A percentile compares a stretch with the other conserved stretches of the same genome.
Conservation (phyloP, 2,113 vertebrate genomes). For the human region DNA sequence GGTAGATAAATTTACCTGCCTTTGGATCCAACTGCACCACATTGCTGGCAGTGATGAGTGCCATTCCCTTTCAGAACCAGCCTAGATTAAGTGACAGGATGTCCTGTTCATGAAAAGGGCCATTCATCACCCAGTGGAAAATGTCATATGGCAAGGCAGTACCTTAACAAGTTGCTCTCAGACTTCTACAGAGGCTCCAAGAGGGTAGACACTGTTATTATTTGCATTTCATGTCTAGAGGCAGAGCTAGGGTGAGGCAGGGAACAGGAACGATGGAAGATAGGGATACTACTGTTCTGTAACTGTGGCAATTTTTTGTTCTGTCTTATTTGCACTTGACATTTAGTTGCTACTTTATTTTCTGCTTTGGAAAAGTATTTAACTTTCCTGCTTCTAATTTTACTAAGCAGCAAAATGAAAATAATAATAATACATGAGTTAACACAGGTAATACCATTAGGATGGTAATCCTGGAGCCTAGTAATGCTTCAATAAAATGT, state of each 20-base stretch:
- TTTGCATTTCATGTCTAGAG: not conserved
- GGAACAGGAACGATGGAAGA: not conserved
- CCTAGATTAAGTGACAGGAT: not conserved
- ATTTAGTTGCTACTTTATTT: not conserved
- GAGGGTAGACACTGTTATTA: not conserved
- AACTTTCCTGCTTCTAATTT: not conserved
- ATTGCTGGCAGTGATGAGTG: not conserved
- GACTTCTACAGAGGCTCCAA: not conserved
- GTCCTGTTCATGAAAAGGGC: not conserved
- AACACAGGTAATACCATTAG: not conserved
- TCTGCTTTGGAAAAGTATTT: not conserved
- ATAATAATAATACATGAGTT: not conserved
- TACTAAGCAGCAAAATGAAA: constrained; percentile 36
- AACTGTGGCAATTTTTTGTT: not conserved
- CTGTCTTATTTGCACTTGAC: not conserved
- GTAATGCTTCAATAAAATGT: not conserved
- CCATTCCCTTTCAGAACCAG: not conserved
- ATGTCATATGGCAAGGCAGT: not conserved
- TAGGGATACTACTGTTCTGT: not conserved
- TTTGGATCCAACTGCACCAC: not conserved
- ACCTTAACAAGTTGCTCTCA: not conserved
- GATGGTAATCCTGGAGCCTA: not conserved
- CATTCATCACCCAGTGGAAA: not conserved
- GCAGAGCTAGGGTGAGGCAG: not conserved
- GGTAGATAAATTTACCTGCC: not conserved